Conservation (phyloP, 1,140 invertebrate species). For the Mesaphorura yosii region DNA sequence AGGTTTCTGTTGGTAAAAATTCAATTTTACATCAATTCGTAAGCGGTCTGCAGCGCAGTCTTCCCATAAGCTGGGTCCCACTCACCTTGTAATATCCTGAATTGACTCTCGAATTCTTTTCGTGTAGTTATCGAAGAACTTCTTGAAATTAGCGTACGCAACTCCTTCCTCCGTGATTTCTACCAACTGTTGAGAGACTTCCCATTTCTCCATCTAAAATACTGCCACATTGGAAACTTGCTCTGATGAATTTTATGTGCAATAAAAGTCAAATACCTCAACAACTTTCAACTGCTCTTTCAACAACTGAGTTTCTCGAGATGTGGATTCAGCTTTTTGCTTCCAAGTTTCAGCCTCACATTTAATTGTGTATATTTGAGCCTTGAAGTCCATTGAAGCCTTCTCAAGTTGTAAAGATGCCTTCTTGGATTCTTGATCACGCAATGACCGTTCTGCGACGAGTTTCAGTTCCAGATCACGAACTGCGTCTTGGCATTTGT, state of each 20-base stretch:
- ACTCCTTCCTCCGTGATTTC: neutral
- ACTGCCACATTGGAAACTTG: too few species aligned
- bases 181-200: neutral
- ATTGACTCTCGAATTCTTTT: neutral
- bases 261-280: constrained; percentile 8
- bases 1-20: neutral
- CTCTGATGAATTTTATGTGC: too few species aligned
- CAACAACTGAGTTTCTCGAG: neutral
- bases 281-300: constrained; percentile 10
- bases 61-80: neutral
- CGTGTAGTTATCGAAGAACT: neutral
- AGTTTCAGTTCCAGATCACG: constrained; percentile 10
- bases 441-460: constrained; percentile 1
- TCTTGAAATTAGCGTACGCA: neutral
- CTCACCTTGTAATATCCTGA: neutral
- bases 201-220: neutral
- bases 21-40: neutral
- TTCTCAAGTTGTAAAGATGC: constrained; percentile 3
- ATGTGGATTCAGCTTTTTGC: constrained; percentile 1
- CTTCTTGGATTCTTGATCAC: constrained; percentile 14
- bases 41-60: neutral
- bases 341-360: constrained; percentile 15
- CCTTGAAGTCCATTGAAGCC: constrained; percentile 2
- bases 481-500: constrained; percentile 8
- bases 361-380: constrained; percentile 10